A percentile compares a stretch with the other conserved stretches of the same genome.
Evolutionary conservation across 1,140 invertebrate species (phyloP).

Genomic region (Heterodera schachtii): DNA sequence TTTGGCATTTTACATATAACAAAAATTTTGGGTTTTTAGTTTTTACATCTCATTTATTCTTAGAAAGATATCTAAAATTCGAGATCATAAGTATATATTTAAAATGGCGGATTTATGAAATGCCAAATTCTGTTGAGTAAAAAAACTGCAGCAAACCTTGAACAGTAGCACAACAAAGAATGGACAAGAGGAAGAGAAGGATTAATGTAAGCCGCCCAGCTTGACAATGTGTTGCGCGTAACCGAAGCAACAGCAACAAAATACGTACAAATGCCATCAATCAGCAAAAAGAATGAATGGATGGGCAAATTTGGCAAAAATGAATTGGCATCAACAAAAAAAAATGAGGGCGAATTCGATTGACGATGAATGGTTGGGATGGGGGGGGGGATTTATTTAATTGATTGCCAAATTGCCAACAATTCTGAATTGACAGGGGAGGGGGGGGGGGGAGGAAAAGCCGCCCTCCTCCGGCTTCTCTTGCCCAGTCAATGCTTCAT

Average conservation of each 20-base stretch:
- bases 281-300: neutral
- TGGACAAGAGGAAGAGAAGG: neutral
- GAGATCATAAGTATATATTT: no score
- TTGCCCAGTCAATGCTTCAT: neutral
- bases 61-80: no score
- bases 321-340: neutral
- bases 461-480: neutral
- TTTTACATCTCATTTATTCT: no score
- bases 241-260: neutral
- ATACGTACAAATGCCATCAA: neutral
- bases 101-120: no score
- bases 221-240: neutral
- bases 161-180: neutral
- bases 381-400: no score
- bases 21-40: no score
- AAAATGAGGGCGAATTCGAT: neutral
- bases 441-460: no score
- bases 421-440: neutral
- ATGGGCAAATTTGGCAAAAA: neutral
- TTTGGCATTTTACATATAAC: no score
- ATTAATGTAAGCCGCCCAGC: neutral
- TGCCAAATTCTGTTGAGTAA: no score
- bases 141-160: neutral
- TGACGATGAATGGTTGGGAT: neutral
- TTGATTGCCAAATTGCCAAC: neutral